Evolutionary conservation across 2,888 invertebrate genomes (phyloP).

Genomic region (Micropterix aruncella): DNA sequence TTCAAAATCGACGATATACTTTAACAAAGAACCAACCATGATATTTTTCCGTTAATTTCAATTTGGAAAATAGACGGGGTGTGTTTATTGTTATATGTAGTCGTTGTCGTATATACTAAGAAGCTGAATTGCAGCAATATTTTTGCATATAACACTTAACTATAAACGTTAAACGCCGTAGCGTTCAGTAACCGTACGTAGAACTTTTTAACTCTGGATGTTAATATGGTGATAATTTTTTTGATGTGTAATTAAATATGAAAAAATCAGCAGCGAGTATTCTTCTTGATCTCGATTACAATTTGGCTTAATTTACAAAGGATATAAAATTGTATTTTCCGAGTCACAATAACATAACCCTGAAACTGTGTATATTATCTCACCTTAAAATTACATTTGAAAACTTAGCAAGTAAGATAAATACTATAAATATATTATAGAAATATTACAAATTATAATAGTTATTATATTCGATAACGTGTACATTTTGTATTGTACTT

Average conservation of each 20-base stretch:
- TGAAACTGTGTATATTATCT: background rate
- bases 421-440: slow-evolving; percentile 30
- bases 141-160: slow-evolving; percentile 22
- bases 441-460: slow-evolving; percentile 41
- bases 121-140: slow-evolving; percentile 22
- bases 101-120: slow-evolving; percentile 17
- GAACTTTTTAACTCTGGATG: background rate
- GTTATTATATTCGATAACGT: slow-evolving; percentile 44
- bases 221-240: background rate
- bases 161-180: background rate
- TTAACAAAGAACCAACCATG: too few species aligned
- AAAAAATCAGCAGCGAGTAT: background rate
- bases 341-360: background rate
- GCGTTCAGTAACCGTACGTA: background rate
- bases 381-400: background rate
- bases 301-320: too few species aligned
- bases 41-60: too few species aligned
- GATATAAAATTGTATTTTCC: background rate
- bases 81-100: background rate
- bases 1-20: too few species aligned
- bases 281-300: background rate
- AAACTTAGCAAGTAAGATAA: background rate
- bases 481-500: slow-evolving; percentile 67
- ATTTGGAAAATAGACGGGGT: background rate
- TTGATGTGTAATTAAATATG: background rate